phyloP scores from a whole-genome alignment of 2,888 invertebrate genomes.

The Caenorhabditis sp. region DNA sequence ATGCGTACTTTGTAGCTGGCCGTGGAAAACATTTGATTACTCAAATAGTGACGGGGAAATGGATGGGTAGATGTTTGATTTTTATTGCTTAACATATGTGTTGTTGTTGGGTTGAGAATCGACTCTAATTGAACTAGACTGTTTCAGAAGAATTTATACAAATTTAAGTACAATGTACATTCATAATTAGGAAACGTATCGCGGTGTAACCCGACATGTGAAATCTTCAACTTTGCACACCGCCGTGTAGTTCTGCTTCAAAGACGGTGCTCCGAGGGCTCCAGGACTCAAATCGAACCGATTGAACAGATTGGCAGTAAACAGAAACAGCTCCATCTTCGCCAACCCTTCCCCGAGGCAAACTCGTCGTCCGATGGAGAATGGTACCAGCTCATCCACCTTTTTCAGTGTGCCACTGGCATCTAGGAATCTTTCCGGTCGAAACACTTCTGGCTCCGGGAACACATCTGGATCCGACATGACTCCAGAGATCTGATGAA shows the following conservation, averaged over 20 bases:
- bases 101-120: too few relatives aligned
- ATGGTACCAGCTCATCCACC: conserved; percentile 69
- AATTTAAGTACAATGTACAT: neutral
- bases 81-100: too few relatives aligned
- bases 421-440: conserved; percentile 70
- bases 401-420: conserved; percentile 60
- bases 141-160: too few relatives aligned
- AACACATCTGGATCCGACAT: conserved; percentile 67
- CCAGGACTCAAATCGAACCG: conserved; percentile 56
- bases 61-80: too few relatives aligned
- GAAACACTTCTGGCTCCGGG: conserved; percentile 70
- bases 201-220: conserved; percentile 26
- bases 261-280: conserved; percentile 23
- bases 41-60: too few relatives aligned
- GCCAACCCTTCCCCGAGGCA: conserved; percentile 74
- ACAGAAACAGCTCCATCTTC: conserved; percentile 68
- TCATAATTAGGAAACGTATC: conserved; percentile 18
- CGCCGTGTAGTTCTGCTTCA: conserved; percentile 31
- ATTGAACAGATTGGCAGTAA: conserved; percentile 66
- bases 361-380: conserved; percentile 70
- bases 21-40: too few relatives aligned
- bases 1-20: conserved; percentile 56
- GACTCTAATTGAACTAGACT: too few relatives aligned
- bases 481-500: conserved; percentile 68
- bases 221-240: conserved; percentile 26